Base-by-base conservation (phyloP, 2,888 invertebrate genomes). In the Anthophora plumipes region DNA sequence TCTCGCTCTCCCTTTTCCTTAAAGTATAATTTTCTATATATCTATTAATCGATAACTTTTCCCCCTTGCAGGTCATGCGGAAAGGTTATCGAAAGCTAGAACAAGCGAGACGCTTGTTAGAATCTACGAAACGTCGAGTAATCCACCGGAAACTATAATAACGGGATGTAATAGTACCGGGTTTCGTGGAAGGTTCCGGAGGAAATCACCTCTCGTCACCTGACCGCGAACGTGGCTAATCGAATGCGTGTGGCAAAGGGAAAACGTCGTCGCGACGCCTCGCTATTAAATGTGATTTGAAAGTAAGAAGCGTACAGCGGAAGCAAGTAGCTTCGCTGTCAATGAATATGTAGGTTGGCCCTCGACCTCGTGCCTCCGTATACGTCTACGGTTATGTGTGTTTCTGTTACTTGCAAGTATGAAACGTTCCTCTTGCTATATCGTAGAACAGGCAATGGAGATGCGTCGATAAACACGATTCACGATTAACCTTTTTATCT, bases 271-370 rank as follows among this genome's bases (percentile, higher is more conserved):
- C 14, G 37, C 46, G 54, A 25, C 41, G 61, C 41, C 14, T 20
- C 20, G 61, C 31, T 64, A 69, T 84, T 80, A 84, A 72, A 69
- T 71, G 78, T 54, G 79, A 85, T 85, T 85, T 84, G 74, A 82
- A 85, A 84, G 84, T 84, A 84, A 85, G 78, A 81, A 85, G 73
- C 81, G 82, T 78, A 74, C 78, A 59, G 81, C 88, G 88, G 91
- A 91, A 91, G 88, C 88, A 87, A 90, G 85, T 85, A 84, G 84
- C 87, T n/a, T 85, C 84, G 87, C 82, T 90, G 80, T 89, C 88
- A 87, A 90, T 91, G 91, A 91, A 91, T 91, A 91, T 91, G 89
- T 89, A 91, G 87, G 89, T 82, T 90, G 90, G 88, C 90, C 90
- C 90, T 86, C 88, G 90, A 90, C 91, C 91, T 88, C 88, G 84